A percentile compares a stretch with the other conserved stretches of the same genome.
phyloP scores from a whole-genome alignment of 2,113 vertebrate species.

The Clarias batrachus region DNA sequence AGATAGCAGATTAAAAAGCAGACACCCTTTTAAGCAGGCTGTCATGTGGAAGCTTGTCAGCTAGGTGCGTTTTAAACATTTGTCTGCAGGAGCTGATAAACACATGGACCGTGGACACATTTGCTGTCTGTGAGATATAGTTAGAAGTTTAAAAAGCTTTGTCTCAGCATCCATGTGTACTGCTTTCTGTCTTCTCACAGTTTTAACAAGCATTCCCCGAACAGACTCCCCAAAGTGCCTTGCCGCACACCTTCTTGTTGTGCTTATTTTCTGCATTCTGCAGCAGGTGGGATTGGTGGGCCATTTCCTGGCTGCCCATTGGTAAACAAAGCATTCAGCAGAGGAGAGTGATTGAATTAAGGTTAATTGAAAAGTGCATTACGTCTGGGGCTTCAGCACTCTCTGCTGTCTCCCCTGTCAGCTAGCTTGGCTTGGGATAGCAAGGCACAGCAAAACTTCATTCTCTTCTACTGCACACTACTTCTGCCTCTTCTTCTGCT shows the following conservation, averaged over 20 bases:
- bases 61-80: constrained; percentile 26
- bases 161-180: constrained; percentile 11
- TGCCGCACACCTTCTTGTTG: constrained; percentile 23
- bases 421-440: constrained; percentile 38
- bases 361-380: constrained; percentile 63
- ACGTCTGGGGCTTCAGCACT: constrained; percentile 30
- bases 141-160: constrained; percentile 45
- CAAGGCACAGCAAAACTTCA: constrained; percentile 15
- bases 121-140: constrained; percentile 28
- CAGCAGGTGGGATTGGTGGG: constrained; percentile 44
- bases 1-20: constrained; percentile 36
- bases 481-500: constrained; percentile 1
- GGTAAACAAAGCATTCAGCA: constrained; percentile 56
- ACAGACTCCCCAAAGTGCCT: constrained; percentile 29
- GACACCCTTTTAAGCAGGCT: constrained; percentile 28
- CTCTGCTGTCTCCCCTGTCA: constrained; percentile 25
- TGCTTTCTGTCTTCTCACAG: constrained; percentile 19
- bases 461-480: constrained; percentile 5
- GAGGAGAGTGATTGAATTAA: constrained; percentile 58
- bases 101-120: neutral
- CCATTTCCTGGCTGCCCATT: constrained; percentile 38
- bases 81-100: constrained; percentile 40
- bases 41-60: constrained; percentile 35
- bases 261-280: constrained; percentile 17
- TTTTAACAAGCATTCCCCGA: constrained; percentile 49